Base-by-base conservation (phyloP, 2,113 vertebrate genomes). In the Alectura lathami region DNA sequence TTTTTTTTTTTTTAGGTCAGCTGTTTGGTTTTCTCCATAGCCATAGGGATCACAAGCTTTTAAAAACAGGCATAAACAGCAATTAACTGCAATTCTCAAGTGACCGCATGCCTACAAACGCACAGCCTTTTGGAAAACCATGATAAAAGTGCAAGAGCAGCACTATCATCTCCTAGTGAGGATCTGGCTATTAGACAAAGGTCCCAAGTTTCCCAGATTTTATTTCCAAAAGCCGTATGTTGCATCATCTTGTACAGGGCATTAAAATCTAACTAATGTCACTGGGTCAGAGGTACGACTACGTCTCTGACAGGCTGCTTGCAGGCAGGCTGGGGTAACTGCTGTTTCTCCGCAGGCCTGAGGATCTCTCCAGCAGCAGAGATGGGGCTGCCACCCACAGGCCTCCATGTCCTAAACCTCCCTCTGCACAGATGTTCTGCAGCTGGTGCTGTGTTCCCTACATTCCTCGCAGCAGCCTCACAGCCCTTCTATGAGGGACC, bases 41-140 rank as follows among this genome's bases (percentile, higher is more conserved):
- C 73, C 83, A 56, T 83, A 45, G 36, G 76, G 73, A 81, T 81
- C 96, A 91, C 51, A 81, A 86, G 68, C 32, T 91, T 94, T 86
- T 80, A 83, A 89, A 89, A 83, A 63, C 72, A 85, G 34, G 68
- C 83, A 84, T 82, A 92, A 95, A 81, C 64, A 88, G 79, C 56
- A 96, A 95, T 94, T 90, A 96, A 86, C 76, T 63, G 43, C 66
- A 94, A 91, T 88, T 93, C 90, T 95, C 88, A 60, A 81, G 91
- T 88, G 87, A 90, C 76, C 72, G 67, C 40, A 10, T 54, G 88
- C 67, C 90, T 90, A 91, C 83, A 88, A 78, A 86, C 75, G 60
- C 60, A 86, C 9, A 21, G 60, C 29, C 56, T 90, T 86, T 64
- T 53, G 24, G 59, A 88, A 93, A 81, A 78, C 76, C 60, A 72